A percentile compares a stretch with the other conserved stretches of the same genome.
Conservation (phyloP, 1,140 invertebrate genomes). For the Bursaphelenchus mucronatus region DNA sequence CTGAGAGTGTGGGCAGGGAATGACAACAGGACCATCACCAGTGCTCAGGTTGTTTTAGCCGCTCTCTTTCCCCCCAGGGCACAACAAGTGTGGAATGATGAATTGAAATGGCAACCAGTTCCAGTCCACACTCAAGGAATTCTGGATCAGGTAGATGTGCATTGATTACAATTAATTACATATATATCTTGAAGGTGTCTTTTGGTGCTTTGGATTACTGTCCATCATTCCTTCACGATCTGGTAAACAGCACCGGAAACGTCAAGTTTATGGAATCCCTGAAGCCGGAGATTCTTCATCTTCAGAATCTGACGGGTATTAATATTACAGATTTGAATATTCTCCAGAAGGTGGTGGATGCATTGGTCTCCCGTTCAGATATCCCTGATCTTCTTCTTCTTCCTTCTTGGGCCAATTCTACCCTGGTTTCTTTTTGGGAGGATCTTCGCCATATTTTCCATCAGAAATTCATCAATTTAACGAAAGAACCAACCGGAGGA, state of each 20-base stretch:
- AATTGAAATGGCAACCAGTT: conserved; percentile 3
- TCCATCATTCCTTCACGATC: background rate
- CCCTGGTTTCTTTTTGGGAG: conserved; percentile 1
- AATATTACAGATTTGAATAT: background rate
- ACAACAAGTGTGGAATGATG: background rate
- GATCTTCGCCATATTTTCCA: conserved; percentile 1
- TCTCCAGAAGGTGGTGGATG: conserved; percentile 20
- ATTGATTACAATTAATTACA: too few relatives aligned
- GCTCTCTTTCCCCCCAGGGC: conserved; percentile 11
- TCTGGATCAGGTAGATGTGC: background rate
- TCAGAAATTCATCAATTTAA: conserved; percentile 13
- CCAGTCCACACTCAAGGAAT: conserved; percentile 1
- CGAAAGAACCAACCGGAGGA: background rate
- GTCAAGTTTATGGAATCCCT: background rate
- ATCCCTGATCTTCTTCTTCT: conserved; percentile 3
- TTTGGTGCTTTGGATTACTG: conserved; percentile 12
- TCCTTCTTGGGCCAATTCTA: background rate
- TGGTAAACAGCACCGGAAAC: background rate
- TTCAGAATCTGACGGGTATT: conserved; percentile 9
- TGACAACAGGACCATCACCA: conserved; percentile 17
- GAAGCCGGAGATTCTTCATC: background rate
- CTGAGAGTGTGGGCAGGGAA: background rate
- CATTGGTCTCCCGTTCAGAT: background rate
- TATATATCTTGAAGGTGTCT: conserved; percentile 7
- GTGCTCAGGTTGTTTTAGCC: conserved; percentile 1